These are phyloP conservation scores for Poeciliopsis presidionis DNA, from an alignment of 2,797 vertebrate species.

Conservation along the genomic window DNA sequence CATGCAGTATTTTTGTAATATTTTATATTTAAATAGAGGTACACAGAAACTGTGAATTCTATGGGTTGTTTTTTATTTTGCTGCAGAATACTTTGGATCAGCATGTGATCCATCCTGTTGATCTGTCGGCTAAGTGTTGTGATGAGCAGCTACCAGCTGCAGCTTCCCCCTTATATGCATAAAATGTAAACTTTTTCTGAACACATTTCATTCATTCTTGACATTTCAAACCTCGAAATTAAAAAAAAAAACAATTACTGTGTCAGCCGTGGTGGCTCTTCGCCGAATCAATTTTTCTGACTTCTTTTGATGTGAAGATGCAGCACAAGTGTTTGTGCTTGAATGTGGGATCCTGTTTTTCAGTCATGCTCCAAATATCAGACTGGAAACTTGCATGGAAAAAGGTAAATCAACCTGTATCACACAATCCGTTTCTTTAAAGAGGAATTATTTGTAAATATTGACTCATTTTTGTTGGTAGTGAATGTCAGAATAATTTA, in stretches of 20 bases:
- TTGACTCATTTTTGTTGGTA: not conserved
- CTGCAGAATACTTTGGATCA: not conserved
- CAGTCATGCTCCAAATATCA: not conserved
- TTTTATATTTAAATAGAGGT: not conserved
- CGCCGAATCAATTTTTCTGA: not conserved
- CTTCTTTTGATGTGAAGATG: not conserved
- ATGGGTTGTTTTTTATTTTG: too few relatives aligned
- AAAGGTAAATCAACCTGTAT: not conserved
- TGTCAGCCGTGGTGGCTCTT: not conserved
- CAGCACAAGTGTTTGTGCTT: not conserved
- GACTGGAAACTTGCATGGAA: not conserved
- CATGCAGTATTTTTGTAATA: not conserved
- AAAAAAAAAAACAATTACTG: not conserved
- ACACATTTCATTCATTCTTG: not conserved
- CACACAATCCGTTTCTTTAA: not conserved
- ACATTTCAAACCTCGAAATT: not conserved
- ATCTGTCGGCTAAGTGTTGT: not conserved
- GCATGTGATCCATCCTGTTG: not conserved
- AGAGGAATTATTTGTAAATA: not conserved
- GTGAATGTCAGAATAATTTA: not conserved
- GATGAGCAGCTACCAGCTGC: not conserved
- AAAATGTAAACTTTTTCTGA: not conserved
- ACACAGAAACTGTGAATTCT: not conserved
- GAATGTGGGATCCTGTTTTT: not conserved
- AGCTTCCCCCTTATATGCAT: not conserved